These are phyloP conservation scores for Drosophila ustulata DNA, from an alignment of 2,888 invertebrate genomes.

Conservation along the genomic window DNA sequence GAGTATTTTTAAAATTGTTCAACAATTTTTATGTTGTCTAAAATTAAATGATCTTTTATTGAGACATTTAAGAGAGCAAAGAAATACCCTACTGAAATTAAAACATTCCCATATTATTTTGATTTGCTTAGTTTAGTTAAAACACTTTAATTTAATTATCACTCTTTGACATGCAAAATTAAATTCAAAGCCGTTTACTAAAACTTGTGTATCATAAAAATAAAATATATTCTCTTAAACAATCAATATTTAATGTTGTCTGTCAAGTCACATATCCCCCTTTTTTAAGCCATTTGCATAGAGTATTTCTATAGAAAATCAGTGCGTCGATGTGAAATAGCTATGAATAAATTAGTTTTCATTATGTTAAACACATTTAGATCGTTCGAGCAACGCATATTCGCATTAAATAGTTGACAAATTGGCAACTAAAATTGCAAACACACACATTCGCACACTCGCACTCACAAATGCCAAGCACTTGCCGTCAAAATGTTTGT, in stretches of 20 bases:
- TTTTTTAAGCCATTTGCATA: neutral
- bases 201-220: too few relatives aligned
- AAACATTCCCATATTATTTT: too few relatives aligned
- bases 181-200: too few relatives aligned
- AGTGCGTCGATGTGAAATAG: conserved; percentile 31
- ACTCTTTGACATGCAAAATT: too few relatives aligned
- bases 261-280: neutral
- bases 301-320: conserved; percentile 24
- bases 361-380: conserved; percentile 64
- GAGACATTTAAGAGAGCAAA: too few relatives aligned
- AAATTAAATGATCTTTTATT: too few relatives aligned
- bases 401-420: conserved; percentile 65
- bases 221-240: too few relatives aligned
- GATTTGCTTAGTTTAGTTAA: too few relatives aligned
- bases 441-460: conserved; percentile 41
- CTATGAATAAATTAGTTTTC: conserved; percentile 69
- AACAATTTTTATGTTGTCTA: too few relatives aligned
- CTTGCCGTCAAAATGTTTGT: conserved; percentile 66
- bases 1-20: too few relatives aligned
- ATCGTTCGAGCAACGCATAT: conserved; percentile 52
- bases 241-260: neutral
- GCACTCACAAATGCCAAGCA: conserved; percentile 48
- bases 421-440: conserved; percentile 62
- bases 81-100: too few relatives aligned
- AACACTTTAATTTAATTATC: too few relatives aligned